A percentile compares a stretch with the other conserved stretches of the same genome.
These are phyloP conservation scores for Agrypnia vestita DNA, from an alignment of 1,140 invertebrate species.

Conservation along the genomic window DNA sequence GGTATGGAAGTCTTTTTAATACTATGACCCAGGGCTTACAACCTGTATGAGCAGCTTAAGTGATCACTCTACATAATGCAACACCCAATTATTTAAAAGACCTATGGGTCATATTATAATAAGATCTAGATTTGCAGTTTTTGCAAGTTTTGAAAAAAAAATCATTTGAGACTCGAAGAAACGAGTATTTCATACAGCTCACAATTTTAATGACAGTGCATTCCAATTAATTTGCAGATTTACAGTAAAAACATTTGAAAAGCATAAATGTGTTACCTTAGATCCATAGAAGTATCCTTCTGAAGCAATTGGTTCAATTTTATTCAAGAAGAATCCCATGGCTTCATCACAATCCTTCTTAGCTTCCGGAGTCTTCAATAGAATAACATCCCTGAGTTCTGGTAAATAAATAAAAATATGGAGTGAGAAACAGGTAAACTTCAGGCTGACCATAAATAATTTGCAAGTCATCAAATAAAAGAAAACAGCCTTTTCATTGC, in stretches of 20 bases:
- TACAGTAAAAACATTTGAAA: neutral
- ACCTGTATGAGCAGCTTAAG: too few species aligned
- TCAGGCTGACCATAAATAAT: neutral
- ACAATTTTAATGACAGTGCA: too few species aligned
- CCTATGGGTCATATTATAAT: too few species aligned
- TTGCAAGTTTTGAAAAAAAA: too few species aligned
- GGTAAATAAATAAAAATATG: slow-evolving; percentile 18
- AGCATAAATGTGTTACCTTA: slow-evolving; percentile 27
- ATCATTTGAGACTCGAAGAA: neutral
- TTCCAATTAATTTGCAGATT: too few species aligned
- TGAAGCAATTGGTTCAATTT: slow-evolving; percentile 34
- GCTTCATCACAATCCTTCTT: slow-evolving; percentile 47
- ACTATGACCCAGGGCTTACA: too few species aligned
- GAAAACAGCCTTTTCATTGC: neutral
- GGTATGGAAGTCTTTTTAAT: too few species aligned
- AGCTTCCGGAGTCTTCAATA: slow-evolving; percentile 51
- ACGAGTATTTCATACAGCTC: too few species aligned
- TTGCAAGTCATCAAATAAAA: neutral
- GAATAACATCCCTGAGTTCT: slow-evolving; percentile 49
- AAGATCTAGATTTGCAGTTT: too few species aligned
- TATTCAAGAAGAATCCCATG: slow-evolving; percentile 37
- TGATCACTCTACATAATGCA: too few species aligned
- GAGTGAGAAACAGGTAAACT: neutral
- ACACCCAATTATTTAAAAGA: neutral
- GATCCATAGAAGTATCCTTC: slow-evolving; percentile 58